Conservation (phyloP, 2,797 vertebrate species). For the Hydrophis major region DNA sequence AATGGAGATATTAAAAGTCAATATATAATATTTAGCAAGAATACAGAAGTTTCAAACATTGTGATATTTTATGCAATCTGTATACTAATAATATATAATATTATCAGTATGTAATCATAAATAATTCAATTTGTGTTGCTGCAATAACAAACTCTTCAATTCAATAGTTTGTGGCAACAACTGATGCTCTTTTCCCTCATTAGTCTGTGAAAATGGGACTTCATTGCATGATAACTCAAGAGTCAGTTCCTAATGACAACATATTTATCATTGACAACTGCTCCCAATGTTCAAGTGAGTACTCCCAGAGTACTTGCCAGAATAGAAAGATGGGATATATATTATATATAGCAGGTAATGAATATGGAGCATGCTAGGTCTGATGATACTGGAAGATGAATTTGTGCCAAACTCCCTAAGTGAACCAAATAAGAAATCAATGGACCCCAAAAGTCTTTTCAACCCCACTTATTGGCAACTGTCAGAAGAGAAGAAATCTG, state of each 20-base stretch:
- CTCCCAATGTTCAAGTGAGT: not conserved
- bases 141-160: not conserved
- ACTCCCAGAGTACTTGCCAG: not conserved
- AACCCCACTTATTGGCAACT: not conserved
- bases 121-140: not conserved
- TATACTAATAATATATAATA: not conserved
- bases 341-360: not conserved
- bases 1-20: not conserved
- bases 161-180: not conserved
- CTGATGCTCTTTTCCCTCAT: not conserved
- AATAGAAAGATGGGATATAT: not conserved
- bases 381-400: not conserved
- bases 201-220: not conserved
- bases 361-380: not conserved
- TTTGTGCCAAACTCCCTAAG: not conserved
- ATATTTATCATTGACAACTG: not conserved
- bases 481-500: not conserved
- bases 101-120: not conserved
- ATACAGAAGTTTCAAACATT: not conserved
- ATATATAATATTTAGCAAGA: not conserved
- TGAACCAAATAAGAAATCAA: not conserved
- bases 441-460: not conserved
- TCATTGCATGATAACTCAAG: not conserved
- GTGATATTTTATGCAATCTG: not conserved
- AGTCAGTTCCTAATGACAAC: not conserved